Base-by-base conservation (phyloP, 2,113 vertebrate species). In the Lates calcarifer region DNA sequence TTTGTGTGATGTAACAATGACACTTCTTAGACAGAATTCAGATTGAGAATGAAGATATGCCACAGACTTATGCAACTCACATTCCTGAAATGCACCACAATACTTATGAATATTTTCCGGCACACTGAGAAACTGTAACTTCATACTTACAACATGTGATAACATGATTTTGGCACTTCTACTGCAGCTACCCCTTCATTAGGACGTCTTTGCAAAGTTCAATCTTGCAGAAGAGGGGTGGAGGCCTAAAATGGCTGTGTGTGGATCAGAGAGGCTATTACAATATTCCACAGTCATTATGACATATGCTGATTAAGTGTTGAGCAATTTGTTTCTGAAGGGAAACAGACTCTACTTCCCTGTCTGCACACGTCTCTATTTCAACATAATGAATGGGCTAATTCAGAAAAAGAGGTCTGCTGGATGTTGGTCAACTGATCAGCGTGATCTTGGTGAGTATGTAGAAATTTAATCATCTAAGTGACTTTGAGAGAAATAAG, bases 361-460 rank as follows among this genome's bases (percentile, higher is more conserved):
- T 49, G 78, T 83, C 55, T 56, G 28, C 15, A 49, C 74, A 74
- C 0, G 31, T 67, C 24, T 71, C 1, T 3, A 1, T 84, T 85
- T 73, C 69, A 79, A 74, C 62, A 80, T 69, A 47, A 79, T 12
- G 3, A n/a, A 65, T 45, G 22, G 39, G 29, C 39, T 61, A 45
- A 51, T 80, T 82, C 28, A 49, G 64, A 64, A 63, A 31, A 63
- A 58, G 37, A 69, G 5, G 5, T 60, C 33, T 35, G 45, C 57
- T 78, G 73, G 63, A 68, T 39, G 55, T 49, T 41, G 33, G 26
- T 81, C 77, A 79, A 33, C 66, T 63, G 66, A n/a, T 79, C 37
- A 22, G 22, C 6, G 22, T 57, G 26, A 62, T 45, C 10, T 43
- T 33, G 28, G 13, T 35, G 55, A 35, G 13, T 56, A 60, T 53